Evolutionary conservation across 2,113 vertebrate species (phyloP), one percentile per base, ranked within the genome.

Genomic region (Dolichallabes microphthalmus): DNA sequence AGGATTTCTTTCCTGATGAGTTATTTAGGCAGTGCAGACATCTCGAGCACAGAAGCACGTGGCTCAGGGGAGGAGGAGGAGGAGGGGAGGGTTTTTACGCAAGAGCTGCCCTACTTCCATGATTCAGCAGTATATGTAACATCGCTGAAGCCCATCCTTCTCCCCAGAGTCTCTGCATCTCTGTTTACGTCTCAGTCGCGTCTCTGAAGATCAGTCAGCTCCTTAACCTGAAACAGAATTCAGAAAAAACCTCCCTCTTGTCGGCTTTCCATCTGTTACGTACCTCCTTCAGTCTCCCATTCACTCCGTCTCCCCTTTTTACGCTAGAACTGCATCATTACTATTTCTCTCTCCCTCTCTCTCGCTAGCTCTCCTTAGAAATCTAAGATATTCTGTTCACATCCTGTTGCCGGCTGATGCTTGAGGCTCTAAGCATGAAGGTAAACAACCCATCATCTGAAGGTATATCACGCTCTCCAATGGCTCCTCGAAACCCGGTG

Each of bases 81-180:
- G 69, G 83, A 63, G 77, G 82, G 53, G 45, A 45, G 45, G 45
- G 45, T 45, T 82, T 86, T 89, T 90, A 84, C 83, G 80, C 68
- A 90, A 87, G 73, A 77, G 86, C 79, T 90, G 88, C 66, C 87
- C 91, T 87, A 90, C 88, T 90, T 90, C 78, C 79, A 76, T 75
- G 87, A 78, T 80, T 86, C 80, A 85, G 82, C 88, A 85, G 74
- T 50, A 61, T 61, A 82, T 35, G 30, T 20, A 63, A 71, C 14
- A 6, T 77, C 80, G 75, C 30, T 58, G 60, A 84, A 86, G 27
- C 58, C 63, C 77, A 27, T 76, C 50, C 39, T 32, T 22, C 66
- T 83, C 63, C 68, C 81, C 58, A 86, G 79, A 84, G 74, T 58
- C 61, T 79, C 74, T 52, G 13, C 53, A 75, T 86, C 57, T 86